These are phyloP conservation scores for Liolophura sinensis DNA, from an alignment of 1,140 invertebrate genomes.

Conservation along the genomic window DNA sequence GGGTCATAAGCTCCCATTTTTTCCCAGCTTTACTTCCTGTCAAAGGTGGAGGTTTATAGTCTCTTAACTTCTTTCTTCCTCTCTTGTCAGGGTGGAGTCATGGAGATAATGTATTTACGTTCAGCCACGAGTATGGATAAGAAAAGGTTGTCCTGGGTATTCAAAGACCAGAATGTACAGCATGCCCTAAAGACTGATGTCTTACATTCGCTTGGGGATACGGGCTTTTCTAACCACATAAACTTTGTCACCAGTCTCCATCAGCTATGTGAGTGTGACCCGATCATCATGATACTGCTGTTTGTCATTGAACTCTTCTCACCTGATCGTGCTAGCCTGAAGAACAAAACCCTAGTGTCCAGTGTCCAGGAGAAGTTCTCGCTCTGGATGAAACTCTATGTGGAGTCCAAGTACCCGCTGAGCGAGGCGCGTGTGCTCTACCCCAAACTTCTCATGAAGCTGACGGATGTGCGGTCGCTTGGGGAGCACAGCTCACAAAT, in stretches of 20 bases:
- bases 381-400: constrained; percentile 80
- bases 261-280: constrained; percentile 69
- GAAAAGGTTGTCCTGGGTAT: constrained; percentile 74
- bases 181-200: constrained; percentile 76
- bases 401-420: constrained; percentile 76
- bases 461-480: constrained; percentile 67
- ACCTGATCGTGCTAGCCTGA: constrained; percentile 76
- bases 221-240: constrained; percentile 45
- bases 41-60: constrained; percentile 4
- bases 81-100: constrained; percentile 70
- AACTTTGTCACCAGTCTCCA: constrained; percentile 42
- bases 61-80: constrained; percentile 15
- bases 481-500: constrained; percentile 35
- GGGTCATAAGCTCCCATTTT: too few species aligned
- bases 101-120: constrained; percentile 89
- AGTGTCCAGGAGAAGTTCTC: constrained; percentile 91
- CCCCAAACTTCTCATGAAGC: constrained; percentile 83
- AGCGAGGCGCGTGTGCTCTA: constrained; percentile 79
- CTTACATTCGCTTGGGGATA: constrained; percentile 65
- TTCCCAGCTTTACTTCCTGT: too few species aligned
- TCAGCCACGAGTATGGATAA: constrained; percentile 88
- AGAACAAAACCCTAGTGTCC: constrained; percentile 82
- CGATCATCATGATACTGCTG: constrained; percentile 86
- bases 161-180: constrained; percentile 45
- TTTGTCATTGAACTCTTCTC: constrained; percentile 88